Percentiles rank a stretch among this genome's conserved stretches.
Conservation (phyloP, 2,113 vertebrate genomes). For the Polypterus senegalus region DNA sequence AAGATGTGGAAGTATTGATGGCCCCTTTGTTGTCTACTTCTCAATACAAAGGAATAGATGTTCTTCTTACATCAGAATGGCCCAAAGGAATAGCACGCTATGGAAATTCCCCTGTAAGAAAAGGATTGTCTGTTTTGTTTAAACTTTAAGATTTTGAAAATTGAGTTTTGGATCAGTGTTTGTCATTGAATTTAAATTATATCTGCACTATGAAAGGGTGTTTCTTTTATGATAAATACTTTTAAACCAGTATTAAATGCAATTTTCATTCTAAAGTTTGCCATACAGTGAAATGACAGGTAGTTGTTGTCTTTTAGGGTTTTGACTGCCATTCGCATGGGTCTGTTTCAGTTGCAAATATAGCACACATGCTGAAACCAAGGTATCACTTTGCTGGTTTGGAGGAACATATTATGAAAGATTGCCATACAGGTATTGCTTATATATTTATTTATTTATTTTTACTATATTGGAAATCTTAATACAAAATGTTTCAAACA, state of each 20-base stretch:
- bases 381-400: slow-evolving; percentile 88
- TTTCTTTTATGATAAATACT: no score
- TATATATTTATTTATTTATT: no score
- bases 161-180: neutral
- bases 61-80: slow-evolving; percentile 86
- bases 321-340: slow-evolving; percentile 71
- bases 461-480: no score
- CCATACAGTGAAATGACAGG: no score
- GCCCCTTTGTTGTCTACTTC: slow-evolving; percentile 45
- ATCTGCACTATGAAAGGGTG: no score
- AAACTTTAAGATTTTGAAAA: neutral
- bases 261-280: no score
- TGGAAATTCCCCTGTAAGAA: slow-evolving; percentile 68
- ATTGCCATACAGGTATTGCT: slow-evolving; percentile 75
- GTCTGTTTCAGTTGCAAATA: slow-evolving; percentile 55
- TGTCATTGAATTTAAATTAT: no score
- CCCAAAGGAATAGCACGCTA: slow-evolving; percentile 72
- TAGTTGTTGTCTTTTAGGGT: slow-evolving; percentile 52
- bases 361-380: slow-evolving; percentile 70
- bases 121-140: neutral
- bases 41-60: slow-evolving; percentile 79
- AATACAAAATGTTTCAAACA: no score
- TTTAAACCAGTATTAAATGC: no score
- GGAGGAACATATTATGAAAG: slow-evolving; percentile 80
- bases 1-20: slow-evolving; percentile 64